Conservation (phyloP, 1,140 invertebrate species). For the Maconellicoccus hirsutus region DNA sequence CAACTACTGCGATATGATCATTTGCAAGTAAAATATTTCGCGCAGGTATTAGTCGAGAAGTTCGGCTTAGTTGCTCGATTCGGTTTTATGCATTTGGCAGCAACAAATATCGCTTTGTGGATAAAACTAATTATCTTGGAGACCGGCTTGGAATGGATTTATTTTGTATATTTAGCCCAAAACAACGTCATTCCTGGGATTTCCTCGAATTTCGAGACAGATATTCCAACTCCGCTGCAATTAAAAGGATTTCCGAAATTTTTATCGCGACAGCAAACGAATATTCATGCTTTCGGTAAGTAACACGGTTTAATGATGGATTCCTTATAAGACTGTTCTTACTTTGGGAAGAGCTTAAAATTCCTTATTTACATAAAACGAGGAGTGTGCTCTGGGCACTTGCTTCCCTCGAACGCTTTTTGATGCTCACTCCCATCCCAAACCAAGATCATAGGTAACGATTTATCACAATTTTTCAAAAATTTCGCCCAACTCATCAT, state of each 20-base stretch:
- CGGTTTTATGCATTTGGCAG: constrained; percentile 48
- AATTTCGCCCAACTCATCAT: too few species aligned
- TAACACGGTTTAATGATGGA: too few species aligned
- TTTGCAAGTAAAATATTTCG: not conserved
- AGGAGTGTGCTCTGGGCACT: too few species aligned
- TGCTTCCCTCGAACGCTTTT: too few species aligned
- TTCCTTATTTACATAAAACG: too few species aligned
- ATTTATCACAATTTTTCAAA: too few species aligned
- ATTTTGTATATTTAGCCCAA: constrained; percentile 40
- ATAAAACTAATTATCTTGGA: constrained; percentile 48
- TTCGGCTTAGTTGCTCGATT: constrained; percentile 44
- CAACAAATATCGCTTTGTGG: constrained; percentile 49
- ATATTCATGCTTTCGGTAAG: constrained; percentile 27
- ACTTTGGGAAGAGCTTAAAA: too few species aligned
- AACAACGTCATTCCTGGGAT: constrained; percentile 29
- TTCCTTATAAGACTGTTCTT: too few species aligned
- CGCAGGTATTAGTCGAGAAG: constrained; percentile 44
- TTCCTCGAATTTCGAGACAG: constrained; percentile 26
- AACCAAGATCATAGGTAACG: too few species aligned
- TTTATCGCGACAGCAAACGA: constrained; percentile 31
- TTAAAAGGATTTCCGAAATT: constrained; percentile 38
- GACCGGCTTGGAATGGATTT: constrained; percentile 43
- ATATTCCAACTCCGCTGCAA: constrained; percentile 36
- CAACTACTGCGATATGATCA: not conserved
- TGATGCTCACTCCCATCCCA: too few species aligned